Percentiles rank a stretch among this genome's conserved stretches.
Evolutionary conservation across 2,888 invertebrate genomes (phyloP).

Genomic region (Augochlorella aurata): DNA sequence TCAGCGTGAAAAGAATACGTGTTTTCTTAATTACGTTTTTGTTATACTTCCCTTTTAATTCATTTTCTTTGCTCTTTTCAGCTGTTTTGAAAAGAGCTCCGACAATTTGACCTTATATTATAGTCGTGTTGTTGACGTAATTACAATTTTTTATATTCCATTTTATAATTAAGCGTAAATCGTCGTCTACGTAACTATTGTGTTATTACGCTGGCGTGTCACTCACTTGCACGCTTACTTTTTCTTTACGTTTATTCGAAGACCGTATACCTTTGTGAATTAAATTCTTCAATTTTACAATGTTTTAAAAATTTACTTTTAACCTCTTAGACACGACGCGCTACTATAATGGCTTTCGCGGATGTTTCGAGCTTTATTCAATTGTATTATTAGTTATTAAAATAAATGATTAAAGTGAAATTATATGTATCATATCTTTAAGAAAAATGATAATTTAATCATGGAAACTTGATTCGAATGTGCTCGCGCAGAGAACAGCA

Average conservation of each 20-base stretch:
- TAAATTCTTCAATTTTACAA: neutral
- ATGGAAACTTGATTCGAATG: too few relatives aligned
- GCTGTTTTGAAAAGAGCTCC: neutral
- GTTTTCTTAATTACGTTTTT: constrained; percentile 29
- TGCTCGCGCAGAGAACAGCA: too few relatives aligned
- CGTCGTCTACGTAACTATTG: neutral
- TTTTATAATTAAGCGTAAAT: neutral
- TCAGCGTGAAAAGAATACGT: neutral
- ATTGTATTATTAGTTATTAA: too few relatives aligned
- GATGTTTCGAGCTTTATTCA: too few relatives aligned
- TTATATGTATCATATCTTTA: too few relatives aligned
- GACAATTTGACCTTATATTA: neutral
- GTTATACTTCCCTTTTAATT: neutral
- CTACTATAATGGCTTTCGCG: too few relatives aligned
- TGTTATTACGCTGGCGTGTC: neutral
- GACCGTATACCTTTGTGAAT: neutral
- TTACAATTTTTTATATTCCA: neutral
- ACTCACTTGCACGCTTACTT: neutral
- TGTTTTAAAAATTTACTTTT: neutral
- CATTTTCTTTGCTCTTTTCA: neutral
- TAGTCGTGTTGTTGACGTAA: neutral
- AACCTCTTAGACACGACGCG: too few relatives aligned
- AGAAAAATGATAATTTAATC: too few relatives aligned
- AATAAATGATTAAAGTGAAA: too few relatives aligned
- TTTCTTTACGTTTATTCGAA: neutral